Conservation (phyloP, 2,888 invertebrate species). For the Lissonota sp. region DNA sequence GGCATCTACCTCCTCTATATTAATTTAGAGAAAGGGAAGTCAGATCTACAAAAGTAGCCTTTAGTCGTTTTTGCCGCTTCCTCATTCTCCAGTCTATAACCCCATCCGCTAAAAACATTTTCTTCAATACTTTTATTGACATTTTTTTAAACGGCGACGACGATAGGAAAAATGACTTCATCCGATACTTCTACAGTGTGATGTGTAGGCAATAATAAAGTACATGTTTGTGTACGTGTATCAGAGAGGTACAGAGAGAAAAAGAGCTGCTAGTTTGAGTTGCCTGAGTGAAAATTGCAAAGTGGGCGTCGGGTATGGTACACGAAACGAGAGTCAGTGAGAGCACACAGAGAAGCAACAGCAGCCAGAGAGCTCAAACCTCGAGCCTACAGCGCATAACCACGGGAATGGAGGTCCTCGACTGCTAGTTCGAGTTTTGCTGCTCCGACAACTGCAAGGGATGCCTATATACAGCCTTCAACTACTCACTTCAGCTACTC, state of each 20-base stretch:
- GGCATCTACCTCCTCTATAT: not conserved
- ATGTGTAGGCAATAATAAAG: slow-evolving; percentile 34
- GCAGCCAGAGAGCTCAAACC: slow-evolving; percentile 39
- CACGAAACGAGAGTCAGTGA: slow-evolving; percentile 23
- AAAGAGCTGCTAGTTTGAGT: slow-evolving; percentile 57
- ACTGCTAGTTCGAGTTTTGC: slow-evolving; percentile 62
- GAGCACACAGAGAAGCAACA: slow-evolving; percentile 16
- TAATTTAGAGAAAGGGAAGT: no score
- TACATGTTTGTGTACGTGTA: no score
- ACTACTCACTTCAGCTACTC: slow-evolving; percentile 51
- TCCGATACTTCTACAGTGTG: slow-evolving; percentile 42
- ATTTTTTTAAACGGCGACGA: no score
- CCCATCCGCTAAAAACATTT: no score
- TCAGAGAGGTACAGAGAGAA: slow-evolving; percentile 1
- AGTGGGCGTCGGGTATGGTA: slow-evolving; percentile 38
- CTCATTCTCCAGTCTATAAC: no score
- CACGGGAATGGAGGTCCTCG: slow-evolving; percentile 51
- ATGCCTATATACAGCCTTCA: slow-evolving; percentile 44
- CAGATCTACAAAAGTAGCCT: no score
- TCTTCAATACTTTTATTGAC: no score
- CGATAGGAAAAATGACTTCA: slow-evolving; percentile 42
- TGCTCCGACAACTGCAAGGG: slow-evolving; percentile 45
- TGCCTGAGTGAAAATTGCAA: slow-evolving; percentile 58
- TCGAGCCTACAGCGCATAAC: slow-evolving; percentile 42
- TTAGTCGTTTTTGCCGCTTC: no score